These are phyloP conservation scores for Chrysemys picta DNA, from an alignment of 2,113 vertebrate genomes.

Conservation along the genomic window DNA sequence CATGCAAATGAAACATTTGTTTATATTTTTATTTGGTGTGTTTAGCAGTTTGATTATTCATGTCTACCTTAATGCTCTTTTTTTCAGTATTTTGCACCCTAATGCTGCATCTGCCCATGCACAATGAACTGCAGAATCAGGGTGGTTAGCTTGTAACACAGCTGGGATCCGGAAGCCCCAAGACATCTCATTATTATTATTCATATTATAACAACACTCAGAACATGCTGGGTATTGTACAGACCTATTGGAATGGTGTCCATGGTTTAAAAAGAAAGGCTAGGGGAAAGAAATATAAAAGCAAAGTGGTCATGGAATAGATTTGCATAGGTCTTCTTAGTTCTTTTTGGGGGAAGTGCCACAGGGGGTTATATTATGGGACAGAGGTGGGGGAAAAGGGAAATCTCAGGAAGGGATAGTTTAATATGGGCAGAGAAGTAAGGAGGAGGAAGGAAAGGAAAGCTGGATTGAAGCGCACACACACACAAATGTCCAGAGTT, in stretches of 20 bases:
- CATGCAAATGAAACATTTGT: not conserved
- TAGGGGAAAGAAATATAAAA: conserved; percentile 57
- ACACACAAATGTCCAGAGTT: not conserved
- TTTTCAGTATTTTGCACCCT: not conserved
- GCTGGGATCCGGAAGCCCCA: not conserved
- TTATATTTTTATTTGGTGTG: not conserved
- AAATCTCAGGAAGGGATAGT: not conserved
- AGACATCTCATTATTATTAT: not conserved
- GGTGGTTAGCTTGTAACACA: not conserved
- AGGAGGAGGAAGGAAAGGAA: not conserved
- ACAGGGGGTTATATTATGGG: not conserved
- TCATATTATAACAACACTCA: not conserved
- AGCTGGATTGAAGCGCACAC: not conserved
- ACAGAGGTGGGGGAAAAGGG: not conserved
- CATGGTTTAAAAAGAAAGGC: conserved; percentile 15
- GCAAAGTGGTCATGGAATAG: conserved; percentile 73
- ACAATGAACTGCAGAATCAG: not conserved
- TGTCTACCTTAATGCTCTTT: not conserved
- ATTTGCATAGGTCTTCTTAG: not conserved
- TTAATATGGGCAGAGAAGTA: not conserved
- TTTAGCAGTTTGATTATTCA: not conserved
- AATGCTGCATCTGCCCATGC: not conserved
- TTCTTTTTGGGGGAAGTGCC: conserved; percentile 14
- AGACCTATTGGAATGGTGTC: not conserved
- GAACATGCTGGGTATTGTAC: rapidly evolving